A percentile compares a stretch with the other conserved stretches of the same genome.
Conservation (phyloP, 2,113 vertebrate genomes). For the Microcebus ravelobensis region DNA sequence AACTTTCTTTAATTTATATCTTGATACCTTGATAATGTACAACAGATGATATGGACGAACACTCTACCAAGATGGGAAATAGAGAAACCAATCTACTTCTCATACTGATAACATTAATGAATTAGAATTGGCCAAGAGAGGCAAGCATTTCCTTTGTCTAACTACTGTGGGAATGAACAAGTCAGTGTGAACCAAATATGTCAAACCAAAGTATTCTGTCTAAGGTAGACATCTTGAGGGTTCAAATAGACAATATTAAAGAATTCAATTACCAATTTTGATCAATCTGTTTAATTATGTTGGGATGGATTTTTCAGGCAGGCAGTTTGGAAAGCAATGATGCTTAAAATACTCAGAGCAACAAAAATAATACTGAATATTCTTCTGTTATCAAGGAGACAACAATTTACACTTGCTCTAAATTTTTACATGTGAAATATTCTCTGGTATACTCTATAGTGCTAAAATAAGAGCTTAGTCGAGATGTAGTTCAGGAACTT, state of each 20-base stretch:
- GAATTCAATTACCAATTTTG: neutral
- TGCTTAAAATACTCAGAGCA: neutral
- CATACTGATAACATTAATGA: neutral
- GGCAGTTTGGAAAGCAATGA: neutral
- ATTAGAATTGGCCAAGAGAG: neutral
- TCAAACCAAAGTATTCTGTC: neutral
- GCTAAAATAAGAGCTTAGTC: neutral
- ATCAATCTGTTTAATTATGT: neutral
- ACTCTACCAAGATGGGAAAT: neutral
- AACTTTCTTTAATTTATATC: neutral
- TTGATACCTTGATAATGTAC: neutral
- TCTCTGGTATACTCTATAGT: neutral
- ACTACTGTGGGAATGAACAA: neutral
- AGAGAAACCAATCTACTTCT: neutral
- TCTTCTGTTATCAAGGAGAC: neutral
- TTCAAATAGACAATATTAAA: slow-evolving; percentile 18
- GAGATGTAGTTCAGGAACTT: neutral
- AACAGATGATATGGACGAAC: neutral
- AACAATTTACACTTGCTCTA: neutral
- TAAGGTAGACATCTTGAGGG: neutral
- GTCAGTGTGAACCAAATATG: neutral
- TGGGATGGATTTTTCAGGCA: neutral
- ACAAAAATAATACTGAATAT: neutral
- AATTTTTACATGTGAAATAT: neutral
- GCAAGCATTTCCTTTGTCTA: neutral